Base-by-base conservation (phyloP, 1,140 invertebrate species). In the Xylocopa sonorina region DNA sequence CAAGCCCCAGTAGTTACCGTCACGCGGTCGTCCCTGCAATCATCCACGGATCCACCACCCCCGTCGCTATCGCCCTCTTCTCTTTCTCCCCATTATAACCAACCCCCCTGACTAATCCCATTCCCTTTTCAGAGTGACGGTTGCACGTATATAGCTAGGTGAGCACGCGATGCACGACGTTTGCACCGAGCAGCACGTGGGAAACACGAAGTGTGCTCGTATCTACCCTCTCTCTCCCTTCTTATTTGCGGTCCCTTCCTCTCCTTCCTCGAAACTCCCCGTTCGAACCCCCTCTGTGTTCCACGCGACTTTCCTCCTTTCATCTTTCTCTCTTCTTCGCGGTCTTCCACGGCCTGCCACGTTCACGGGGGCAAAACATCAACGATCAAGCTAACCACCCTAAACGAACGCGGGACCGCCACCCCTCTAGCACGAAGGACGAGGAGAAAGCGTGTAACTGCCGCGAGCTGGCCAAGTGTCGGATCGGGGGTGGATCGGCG, bases 1-100 rank as follows among this genome's bases (percentile, higher is more conserved):
- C 89, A 88, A 91, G 85, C 88, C 90, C 90, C 89, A 85, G 90
- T 91, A 91, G 91, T 92, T 91, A 91, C 87, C 89, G 90, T 92
- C 90, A 92, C 90, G 91, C 89, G 89, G 88, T 87, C 89, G 86
- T 82, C 83, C 86, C 88, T 82, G 86, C 89, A 90, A 91, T 92
- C 90, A 91, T 91, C 86, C 87, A 82, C 84, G 86, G 84, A 87
- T 87, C 84, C 84, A 81, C 82, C 77, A 51, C 60, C 77, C 55
- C 66, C 83, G 81, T 71, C 66, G 32, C 68, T 72, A 60, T 82
- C 77, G 53, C 60, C 77, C 78, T 80, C 72, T 82, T 77, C 64
- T 73, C 64, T 69, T 50, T 63, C 76, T 73, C 62, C 76, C 76
- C 29, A 82, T 73, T 72, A 82, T 87, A 83, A 62, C 62, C 89